These are phyloP conservation scores for Epirrhoe tristata DNA, from an alignment of 2,888 invertebrate species.

Conservation along the genomic window DNA sequence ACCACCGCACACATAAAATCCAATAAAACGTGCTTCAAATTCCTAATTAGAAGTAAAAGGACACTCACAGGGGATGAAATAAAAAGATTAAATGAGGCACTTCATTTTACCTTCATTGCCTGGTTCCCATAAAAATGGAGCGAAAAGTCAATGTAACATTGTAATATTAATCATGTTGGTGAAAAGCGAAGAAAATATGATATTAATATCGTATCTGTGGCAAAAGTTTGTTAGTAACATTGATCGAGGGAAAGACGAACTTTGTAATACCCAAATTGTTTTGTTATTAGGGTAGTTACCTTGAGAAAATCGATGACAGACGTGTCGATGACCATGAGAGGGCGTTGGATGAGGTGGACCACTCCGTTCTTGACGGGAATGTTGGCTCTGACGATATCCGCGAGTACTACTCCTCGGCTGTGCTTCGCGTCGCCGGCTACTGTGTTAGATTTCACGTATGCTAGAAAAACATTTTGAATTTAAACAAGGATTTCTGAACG, in stretches of 20 bases:
- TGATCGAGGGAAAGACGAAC: constrained; percentile 14
- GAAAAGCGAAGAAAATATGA: constrained; percentile 23
- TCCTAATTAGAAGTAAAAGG: constrained; percentile 56
- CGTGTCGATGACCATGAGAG: constrained; percentile 96
- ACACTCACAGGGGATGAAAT: constrained; percentile 67
- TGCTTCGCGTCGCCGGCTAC: constrained; percentile 91
- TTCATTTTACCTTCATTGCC: constrained; percentile 82
- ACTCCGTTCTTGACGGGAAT: constrained; percentile 97
- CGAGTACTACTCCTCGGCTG: constrained; percentile 93
- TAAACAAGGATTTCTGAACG: too few relatives aligned
- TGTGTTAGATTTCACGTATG: constrained; percentile 94
- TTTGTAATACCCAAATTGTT: constrained; percentile 21
- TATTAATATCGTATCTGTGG: constrained; percentile 24
- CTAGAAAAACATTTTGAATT: constrained; percentile 73
- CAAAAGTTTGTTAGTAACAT: constrained; percentile 18
- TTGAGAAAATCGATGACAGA: constrained; percentile 93
- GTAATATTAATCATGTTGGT: constrained; percentile 41
- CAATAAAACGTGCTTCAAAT: constrained; percentile 64
- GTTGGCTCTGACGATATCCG: constrained; percentile 95
- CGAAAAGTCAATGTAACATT: constrained; percentile 70
- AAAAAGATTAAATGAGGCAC: constrained; percentile 58
- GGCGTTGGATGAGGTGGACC: constrained; percentile 95
- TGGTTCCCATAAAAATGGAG: constrained; percentile 81
- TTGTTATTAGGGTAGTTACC: constrained; percentile 78
- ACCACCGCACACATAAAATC: constrained; percentile 41